Evolutionary conservation across 2,797 vertebrate species (phyloP).

Genomic region (Botia kubotai): DNA sequence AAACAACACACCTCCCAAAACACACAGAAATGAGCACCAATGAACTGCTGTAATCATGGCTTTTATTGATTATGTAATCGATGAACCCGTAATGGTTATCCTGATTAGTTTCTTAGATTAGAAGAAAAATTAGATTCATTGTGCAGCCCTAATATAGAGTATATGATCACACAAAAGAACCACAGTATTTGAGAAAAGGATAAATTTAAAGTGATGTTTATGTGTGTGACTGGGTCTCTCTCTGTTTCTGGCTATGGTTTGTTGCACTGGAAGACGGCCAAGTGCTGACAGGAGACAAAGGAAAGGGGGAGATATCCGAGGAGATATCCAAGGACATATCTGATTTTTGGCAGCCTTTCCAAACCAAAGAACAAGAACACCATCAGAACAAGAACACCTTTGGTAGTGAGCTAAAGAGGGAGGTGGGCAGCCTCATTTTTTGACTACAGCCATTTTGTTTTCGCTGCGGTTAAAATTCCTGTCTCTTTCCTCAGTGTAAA

Average conservation of each 20-base stretch:
- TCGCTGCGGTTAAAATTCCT: constrained; percentile 75
- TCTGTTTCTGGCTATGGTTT: constrained; percentile 59
- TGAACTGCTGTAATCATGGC: too few relatives aligned
- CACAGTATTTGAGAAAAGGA: constrained; percentile 55
- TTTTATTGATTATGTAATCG: too few relatives aligned
- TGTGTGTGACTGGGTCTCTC: constrained; percentile 59
- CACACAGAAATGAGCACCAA: too few relatives aligned
- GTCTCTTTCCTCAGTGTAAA: constrained; percentile 72
- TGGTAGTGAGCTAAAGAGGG: constrained; percentile 72
- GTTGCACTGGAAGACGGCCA: constrained; percentile 64
- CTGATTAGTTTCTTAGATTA: too few relatives aligned
- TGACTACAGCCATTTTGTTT: constrained; percentile 84
- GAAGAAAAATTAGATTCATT: too few relatives aligned
- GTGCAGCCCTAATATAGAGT: not conserved
- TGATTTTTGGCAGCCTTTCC: constrained; percentile 82
- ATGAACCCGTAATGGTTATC: too few relatives aligned
- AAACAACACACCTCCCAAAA: too few relatives aligned
- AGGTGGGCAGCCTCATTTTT: constrained; percentile 70
- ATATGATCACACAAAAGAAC: constrained; percentile 52
- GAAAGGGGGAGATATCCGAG: constrained; percentile 70
- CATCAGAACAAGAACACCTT: constrained; percentile 83
- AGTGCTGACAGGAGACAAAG: constrained; percentile 65
- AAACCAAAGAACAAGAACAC: constrained; percentile 65
- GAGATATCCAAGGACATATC: constrained; percentile 82
- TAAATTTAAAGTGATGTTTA: constrained; percentile 62